Conservation (phyloP, 2,888 invertebrate species). For the Drosophila pseudotalamancana region DNA sequence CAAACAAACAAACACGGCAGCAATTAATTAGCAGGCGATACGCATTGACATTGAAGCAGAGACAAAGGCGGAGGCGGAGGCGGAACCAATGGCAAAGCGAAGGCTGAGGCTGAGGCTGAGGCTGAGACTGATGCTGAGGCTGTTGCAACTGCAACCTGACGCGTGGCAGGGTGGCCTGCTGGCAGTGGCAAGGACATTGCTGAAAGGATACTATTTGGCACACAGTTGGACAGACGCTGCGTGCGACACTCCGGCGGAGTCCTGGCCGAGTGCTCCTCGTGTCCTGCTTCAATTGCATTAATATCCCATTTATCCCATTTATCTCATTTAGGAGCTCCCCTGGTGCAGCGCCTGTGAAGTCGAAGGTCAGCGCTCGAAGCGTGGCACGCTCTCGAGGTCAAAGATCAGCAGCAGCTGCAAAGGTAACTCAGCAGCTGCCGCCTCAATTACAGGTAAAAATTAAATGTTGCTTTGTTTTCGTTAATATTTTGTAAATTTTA, state of each 20-base stretch:
- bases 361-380: constrained; percentile 34
- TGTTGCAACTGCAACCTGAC: constrained; percentile 57
- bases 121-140: too few species aligned
- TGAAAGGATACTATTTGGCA: constrained; percentile 12
- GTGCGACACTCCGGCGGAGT: constrained; percentile 16
- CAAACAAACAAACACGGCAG: constrained; percentile 38
- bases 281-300: constrained; percentile 60
- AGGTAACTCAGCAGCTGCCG: background rate
- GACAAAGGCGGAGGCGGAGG: too few species aligned
- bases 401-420: constrained; percentile 2
- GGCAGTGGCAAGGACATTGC: constrained; percentile 30
- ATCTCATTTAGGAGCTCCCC: too few species aligned
- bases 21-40: constrained; percentile 68
- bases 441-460: background rate
- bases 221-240: constrained; percentile 30
- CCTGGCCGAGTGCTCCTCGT: constrained; percentile 28
- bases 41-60: constrained; percentile 48
- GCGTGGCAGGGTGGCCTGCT: constrained; percentile 67
- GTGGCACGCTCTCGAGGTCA: constrained; percentile 34
- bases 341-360: constrained; percentile 32
- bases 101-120: too few species aligned
- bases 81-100: too few species aligned
- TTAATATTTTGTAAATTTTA: constrained; percentile 42
- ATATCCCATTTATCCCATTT: constrained; percentile 62
- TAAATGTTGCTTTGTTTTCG: constrained; percentile 6